These are phyloP conservation scores for Anabas testudineus DNA, from an alignment of 2,797 vertebrate genomes.

Conservation along the genomic window DNA sequence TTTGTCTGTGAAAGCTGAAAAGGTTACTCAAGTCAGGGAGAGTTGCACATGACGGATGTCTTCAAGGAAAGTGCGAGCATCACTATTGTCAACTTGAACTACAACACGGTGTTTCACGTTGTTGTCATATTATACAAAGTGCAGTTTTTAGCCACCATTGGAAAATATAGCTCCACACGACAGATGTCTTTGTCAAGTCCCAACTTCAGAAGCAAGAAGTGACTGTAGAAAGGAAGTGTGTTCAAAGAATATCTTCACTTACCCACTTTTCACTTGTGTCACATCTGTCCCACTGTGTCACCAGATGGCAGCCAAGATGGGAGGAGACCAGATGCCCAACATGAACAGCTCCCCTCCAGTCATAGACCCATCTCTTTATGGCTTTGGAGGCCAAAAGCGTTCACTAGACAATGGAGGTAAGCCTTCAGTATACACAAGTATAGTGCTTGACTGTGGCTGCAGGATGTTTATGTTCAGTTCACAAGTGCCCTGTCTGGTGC, in stretches of 20 bases:
- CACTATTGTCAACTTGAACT: constrained; percentile 1
- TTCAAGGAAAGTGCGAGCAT: constrained; percentile 1
- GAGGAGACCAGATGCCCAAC: constrained; percentile 93
- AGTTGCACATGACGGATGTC: constrained; percentile 5
- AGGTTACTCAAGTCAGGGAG: neutral
- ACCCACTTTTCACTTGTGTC: constrained; percentile 26
- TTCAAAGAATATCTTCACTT: constrained; percentile 20
- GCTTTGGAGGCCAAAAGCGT: constrained; percentile 93
- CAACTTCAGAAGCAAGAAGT: constrained; percentile 10
- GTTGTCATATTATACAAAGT: constrained; percentile 19
- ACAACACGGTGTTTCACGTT: neutral
- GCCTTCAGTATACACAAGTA: constrained; percentile 18
- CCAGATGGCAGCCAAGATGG: constrained; percentile 98
- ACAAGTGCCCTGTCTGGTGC: neutral
- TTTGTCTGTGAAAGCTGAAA: constrained; percentile 30
- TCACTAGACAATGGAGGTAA: constrained; percentile 97
- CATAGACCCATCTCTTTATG: constrained; percentile 92
- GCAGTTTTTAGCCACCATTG: constrained; percentile 41
- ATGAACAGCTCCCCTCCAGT: constrained; percentile 95
- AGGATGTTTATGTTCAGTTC: neutral
- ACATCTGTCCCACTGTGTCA: constrained; percentile 39
- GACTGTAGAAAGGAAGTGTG: constrained; percentile 10
- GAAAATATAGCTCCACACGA: constrained; percentile 17
- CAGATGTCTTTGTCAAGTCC: constrained; percentile 12
- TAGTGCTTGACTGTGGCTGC: neutral